These are phyloP conservation scores for Palythoa grandiflora DNA, from an alignment of 92 coral and sea anemone species.

Conservation along the genomic window DNA sequence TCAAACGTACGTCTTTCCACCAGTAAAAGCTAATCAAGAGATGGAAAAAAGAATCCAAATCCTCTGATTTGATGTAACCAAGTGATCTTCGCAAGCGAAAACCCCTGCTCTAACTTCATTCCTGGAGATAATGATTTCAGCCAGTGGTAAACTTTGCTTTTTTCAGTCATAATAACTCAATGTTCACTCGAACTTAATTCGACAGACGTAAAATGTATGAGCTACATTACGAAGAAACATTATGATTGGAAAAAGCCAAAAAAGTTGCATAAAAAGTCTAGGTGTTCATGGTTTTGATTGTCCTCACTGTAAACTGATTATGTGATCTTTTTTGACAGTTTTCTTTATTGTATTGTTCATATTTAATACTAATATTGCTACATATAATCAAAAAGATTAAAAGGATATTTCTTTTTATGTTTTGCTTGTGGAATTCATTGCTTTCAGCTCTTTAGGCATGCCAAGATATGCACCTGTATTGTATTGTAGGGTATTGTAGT, in stretches of 20 bases:
- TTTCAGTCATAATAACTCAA: background rate
- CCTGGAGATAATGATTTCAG: slow-evolving; percentile 44
- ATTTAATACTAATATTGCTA: too few species aligned
- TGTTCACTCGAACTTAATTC: background rate
- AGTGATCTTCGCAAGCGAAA: slow-evolving; percentile 55
- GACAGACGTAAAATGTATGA: background rate
- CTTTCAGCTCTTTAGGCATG: too few species aligned
- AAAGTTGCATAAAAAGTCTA: background rate
- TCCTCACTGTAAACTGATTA: background rate
- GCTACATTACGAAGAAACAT: background rate
- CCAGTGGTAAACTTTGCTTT: background rate
- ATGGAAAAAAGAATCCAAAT: slow-evolving; percentile 61
- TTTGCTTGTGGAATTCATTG: too few species aligned
- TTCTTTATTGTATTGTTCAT: too few species aligned
- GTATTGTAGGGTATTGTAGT: too few species aligned
- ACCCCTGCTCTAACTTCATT: slow-evolving; percentile 40
- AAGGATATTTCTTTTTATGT: too few species aligned
- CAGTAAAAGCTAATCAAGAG: too few species aligned
- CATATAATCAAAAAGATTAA: too few species aligned
- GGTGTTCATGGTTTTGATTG: background rate
- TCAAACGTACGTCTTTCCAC: too few species aligned
- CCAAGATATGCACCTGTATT: too few species aligned
- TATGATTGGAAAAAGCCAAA: background rate
- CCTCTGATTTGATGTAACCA: slow-evolving; percentile 48
- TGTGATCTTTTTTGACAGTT: too few species aligned